phyloP scores from a whole-genome alignment of 2,888 invertebrate species.

The Plebejus anna region DNA sequence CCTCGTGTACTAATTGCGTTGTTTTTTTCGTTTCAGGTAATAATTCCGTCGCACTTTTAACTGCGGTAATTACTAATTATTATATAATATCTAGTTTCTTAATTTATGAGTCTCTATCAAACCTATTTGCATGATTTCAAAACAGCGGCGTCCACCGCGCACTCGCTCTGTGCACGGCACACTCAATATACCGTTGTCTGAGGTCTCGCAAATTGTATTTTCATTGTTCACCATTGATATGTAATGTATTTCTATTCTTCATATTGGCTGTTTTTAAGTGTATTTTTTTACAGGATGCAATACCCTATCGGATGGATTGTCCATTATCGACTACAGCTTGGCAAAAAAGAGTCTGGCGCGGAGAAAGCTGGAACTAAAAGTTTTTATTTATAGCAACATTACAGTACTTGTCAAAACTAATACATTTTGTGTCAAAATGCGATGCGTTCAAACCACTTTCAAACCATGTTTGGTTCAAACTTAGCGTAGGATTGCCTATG shows the following conservation, averaged over 20 bases:
- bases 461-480: too few relatives aligned
- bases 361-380: too few relatives aligned
- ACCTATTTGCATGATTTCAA: background rate
- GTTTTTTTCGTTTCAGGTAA: slow-evolving; percentile 24
- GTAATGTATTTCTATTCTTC: background rate
- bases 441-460: too few relatives aligned
- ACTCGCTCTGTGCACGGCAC: background rate
- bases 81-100: background rate
- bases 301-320: background rate
- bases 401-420: too few relatives aligned
- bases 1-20: slow-evolving; percentile 7
- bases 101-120: background rate
- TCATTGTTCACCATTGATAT: background rate
- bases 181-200: too few relatives aligned
- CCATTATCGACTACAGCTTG: too few relatives aligned
- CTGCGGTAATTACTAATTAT: slow-evolving; percentile 11
- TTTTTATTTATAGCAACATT: too few relatives aligned
- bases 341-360: too few relatives aligned
- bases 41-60: slow-evolving; percentile 1
- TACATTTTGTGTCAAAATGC: too few relatives aligned
- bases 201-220: background rate
- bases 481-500: too few relatives aligned
- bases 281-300: background rate
- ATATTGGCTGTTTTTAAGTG: background rate
- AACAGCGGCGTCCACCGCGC: background rate